Percentiles rank a stretch among this genome's conserved stretches.
These are phyloP conservation scores for Apostichopus californicus DNA, from an alignment of 35 echinoderm and acorn worm species.

Conservation along the genomic window DNA sequence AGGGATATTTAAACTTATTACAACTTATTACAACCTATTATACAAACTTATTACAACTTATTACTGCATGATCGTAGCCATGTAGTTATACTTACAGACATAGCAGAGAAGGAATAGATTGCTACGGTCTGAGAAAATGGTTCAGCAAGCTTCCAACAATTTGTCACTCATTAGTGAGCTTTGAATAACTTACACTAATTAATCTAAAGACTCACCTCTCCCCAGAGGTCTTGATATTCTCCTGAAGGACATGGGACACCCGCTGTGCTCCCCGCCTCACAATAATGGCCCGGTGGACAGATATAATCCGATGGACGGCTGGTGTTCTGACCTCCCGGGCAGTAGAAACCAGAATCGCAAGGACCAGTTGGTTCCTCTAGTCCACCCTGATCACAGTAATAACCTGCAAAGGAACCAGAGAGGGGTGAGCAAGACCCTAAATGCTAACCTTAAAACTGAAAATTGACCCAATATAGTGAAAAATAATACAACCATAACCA, in stretches of 20 bases:
- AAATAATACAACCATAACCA: too few relatives aligned
- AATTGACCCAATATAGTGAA: too few relatives aligned
- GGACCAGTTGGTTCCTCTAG: slow-evolving; percentile 75
- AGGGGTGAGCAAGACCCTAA: background rate
- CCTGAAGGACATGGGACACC: slow-evolving; percentile 67
- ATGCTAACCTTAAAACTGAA: too few relatives aligned
- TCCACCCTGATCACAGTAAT: slow-evolving; percentile 87
- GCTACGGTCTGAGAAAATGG: too few relatives aligned
- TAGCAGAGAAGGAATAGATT: too few relatives aligned
- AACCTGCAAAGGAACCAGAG: slow-evolving; percentile 44
- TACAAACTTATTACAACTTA: too few relatives aligned
- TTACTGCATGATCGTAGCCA: too few relatives aligned
- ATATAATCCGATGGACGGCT: slow-evolving; percentile 77
- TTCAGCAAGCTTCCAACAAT: too few relatives aligned
- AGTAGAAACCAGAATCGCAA: slow-evolving; percentile 88
- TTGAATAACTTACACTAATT: background rate
- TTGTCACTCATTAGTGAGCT: too few relatives aligned
- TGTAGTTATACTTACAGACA: too few relatives aligned
- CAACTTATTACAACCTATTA: too few relatives aligned
- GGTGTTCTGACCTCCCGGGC: slow-evolving; percentile 91
- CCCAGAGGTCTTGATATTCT: slow-evolving; percentile 88
- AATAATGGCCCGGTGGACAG: slow-evolving; percentile 92
- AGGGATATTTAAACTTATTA: too few relatives aligned
- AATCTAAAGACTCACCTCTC: slow-evolving; percentile 55
- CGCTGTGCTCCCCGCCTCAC: slow-evolving; percentile 59